Evolutionary conservation across 2,113 vertebrate species (phyloP), one percentile per base, ranked within the genome.

Genomic region (Oncorhynchus keta): DNA sequence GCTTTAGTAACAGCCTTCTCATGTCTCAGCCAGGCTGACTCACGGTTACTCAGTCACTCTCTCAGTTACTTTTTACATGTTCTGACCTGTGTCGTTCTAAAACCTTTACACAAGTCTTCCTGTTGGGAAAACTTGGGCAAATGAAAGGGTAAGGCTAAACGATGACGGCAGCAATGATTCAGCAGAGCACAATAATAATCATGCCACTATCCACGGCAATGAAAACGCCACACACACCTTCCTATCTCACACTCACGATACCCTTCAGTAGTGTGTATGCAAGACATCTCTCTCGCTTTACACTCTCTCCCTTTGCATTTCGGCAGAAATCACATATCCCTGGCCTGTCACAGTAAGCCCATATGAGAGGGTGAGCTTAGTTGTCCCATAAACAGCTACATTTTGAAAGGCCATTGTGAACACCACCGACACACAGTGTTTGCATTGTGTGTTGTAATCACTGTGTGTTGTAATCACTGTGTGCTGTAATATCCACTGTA

Each of bases 1-100:
- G 26, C 67, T 68, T 35, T 32, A n/a, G 16, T 68, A 28, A 68
- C n/a, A 62, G n/a, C 59, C n/a, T 22, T 62, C n/a, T 68, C 66
- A 68, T 67, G 28, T 67, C 65, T 67, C 65, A 67, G 32, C 67
- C 67, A 18, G 5, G 30, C 13, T 22, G 67, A 68, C 2, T 62
- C 30, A 68, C 18, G 32, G 8, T 39, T 14, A 68, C 14, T 32
- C 28, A 39, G 18, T 20, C 67, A 18, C 18, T 20, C 18, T 30
- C 9, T 39, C 14, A 18, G 51, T 14, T 55, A 55, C 13, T 55
- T 55, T 20, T 26, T 30, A 35, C 66, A 68, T 39, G 30, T 20
- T 68, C 6, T 13, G 4, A 35, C 30, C 14, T 68, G 67, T 20
- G 30, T 35, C 59, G 16, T 22, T 62, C 7, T 62, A 62, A 22